These are phyloP conservation scores for Lithosia quadra DNA, from an alignment of 2,888 invertebrate species.

Conservation along the genomic window DNA sequence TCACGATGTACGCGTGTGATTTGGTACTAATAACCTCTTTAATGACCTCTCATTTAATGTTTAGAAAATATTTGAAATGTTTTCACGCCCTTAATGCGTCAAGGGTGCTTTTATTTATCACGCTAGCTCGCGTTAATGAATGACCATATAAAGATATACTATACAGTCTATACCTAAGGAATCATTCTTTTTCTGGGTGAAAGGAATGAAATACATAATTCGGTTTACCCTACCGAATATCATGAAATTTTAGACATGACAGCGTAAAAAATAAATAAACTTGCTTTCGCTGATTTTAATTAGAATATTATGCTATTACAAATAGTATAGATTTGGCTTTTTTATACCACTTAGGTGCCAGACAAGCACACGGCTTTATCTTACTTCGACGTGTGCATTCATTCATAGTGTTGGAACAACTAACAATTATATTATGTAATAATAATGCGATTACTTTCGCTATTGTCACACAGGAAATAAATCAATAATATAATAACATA, in stretches of 20 bases:
- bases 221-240: no score
- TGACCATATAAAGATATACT: neutral
- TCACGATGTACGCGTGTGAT: constrained; percentile 25
- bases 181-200: neutral
- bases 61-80: constrained; percentile 14
- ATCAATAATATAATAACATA: constrained; percentile 21
- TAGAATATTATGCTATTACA: no score
- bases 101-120: constrained; percentile 11
- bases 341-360: no score
- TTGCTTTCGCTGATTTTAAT: no score
- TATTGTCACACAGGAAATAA: neutral
- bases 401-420: no score
- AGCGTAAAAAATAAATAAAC: no score
- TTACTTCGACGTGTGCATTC: neutral
- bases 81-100: constrained; percentile 21
- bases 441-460: no score
- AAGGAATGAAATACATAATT: no score
- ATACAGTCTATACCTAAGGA: neutral
- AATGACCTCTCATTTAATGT: constrained; percentile 2
- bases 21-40: constrained; percentile 15
- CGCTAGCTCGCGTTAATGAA: neutral
- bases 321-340: no score
- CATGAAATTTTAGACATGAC: no score
- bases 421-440: no score
- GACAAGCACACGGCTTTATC: no score